Base-by-base conservation (phyloP, 1,140 invertebrate genomes). In the Drosophila nannoptera region DNA sequence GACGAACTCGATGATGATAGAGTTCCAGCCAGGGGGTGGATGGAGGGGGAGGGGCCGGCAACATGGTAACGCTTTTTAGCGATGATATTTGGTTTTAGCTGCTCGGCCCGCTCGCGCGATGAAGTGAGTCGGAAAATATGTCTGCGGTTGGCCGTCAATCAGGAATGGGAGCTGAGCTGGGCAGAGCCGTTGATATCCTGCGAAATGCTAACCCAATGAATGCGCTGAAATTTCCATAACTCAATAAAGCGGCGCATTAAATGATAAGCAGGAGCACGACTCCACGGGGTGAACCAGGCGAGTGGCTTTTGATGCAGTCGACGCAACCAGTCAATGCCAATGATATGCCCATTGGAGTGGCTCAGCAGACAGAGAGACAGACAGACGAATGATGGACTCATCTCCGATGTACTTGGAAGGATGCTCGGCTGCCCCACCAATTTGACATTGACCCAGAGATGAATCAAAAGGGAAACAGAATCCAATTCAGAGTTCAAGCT, bases 121-220 rank as follows among this genome's bases (percentile, higher is more conserved):
- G 69, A 81, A 88, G 84, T 88, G 87, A 81, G 62, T 84, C 78
- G 82, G 78, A 88, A 88, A 88, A 88, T 88, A 75, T 87, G 87
- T 80, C 65, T 77, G 71, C 42, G 67, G 70, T 60, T 53, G 42
- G 11, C 52, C 53, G 31, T 5, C 62, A 14, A 43, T 6, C 52
- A 43, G 4, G 32, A 14, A 12, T 4, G 11, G 56, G 42, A 31
- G 36, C 16, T 6, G n/a, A 1, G 22, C 22, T 22, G 22, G 3
- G 32, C 16, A 40, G 33, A 58, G 35, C 50, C 22, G 8, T 45
- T 36, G 33, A 60, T 22, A 60, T 36, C 48, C 45, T 40, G 50
- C 31, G 14, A 56, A 31, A 64, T 35, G 52, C 43, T 1, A 22
- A 54, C 61, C 35, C 35, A 52, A 64, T 63, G 49, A 42, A 70